phyloP scores from a whole-genome alignment of 2,888 invertebrate genomes.

The Neoaliturus tenellus region DNA sequence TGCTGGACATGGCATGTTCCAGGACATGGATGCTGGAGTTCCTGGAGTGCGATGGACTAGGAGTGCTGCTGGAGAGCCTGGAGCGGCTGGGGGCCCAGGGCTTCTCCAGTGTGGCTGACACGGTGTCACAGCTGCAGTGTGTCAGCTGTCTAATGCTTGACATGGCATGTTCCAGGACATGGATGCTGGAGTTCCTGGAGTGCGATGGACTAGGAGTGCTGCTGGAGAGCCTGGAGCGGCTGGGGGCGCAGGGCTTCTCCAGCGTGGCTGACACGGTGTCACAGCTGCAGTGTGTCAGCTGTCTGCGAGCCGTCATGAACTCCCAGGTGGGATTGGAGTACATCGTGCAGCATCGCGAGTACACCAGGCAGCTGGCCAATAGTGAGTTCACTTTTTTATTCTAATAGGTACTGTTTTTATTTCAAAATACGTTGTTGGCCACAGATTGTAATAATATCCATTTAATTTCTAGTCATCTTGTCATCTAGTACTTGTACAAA shows the following conservation, averaged over 20 bases:
- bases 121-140: slow-evolving; percentile 72
- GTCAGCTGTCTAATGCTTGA: slow-evolving; percentile 71
- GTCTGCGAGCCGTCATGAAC: slow-evolving; percentile 72
- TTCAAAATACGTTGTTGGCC: no score
- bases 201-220: slow-evolving; percentile 72
- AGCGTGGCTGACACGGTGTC: slow-evolving; percentile 71
- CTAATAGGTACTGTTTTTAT: no score
- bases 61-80: slow-evolving; percentile 71
- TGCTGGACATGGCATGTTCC: slow-evolving; percentile 69
- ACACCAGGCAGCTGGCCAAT: slow-evolving; percentile 71
- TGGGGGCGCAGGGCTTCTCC: slow-evolving; percentile 65
- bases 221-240: slow-evolving; percentile 71
- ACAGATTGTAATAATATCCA: no score
- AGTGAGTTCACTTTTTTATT: slow-evolving; percentile 70
- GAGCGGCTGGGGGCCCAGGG: slow-evolving; percentile 68
- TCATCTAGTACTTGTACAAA: no score
- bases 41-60: slow-evolving; percentile 72
- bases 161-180: slow-evolving; percentile 67
- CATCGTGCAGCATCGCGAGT: slow-evolving; percentile 70
- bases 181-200: slow-evolving; percentile 72
- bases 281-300: slow-evolving; percentile 72
- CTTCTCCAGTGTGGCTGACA: slow-evolving; percentile 70
- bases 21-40: slow-evolving; percentile 72
- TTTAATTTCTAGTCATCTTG: no score
- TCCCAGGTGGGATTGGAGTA: slow-evolving; percentile 71